A percentile compares a stretch with the other conserved stretches of the same genome.
phyloP scores from a whole-genome alignment of 2,797 vertebrate species.

The Sphenopsis melanotis region DNA sequence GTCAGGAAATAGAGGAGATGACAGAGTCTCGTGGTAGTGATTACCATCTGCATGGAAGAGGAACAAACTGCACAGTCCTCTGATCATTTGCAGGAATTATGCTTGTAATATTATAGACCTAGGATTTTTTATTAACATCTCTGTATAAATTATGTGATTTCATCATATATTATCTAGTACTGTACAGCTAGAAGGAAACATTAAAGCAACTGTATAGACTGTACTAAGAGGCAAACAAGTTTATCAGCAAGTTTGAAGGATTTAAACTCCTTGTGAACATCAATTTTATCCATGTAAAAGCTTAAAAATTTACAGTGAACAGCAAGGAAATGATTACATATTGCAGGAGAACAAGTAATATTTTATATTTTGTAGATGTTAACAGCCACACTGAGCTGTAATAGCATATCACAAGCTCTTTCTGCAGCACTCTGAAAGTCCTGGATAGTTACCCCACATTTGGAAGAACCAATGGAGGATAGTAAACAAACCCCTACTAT shows the following conservation, averaged over 20 bases:
- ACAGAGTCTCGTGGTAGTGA: background rate
- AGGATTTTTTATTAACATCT: background rate
- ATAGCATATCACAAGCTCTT: fast-evolving
- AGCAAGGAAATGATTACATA: background rate
- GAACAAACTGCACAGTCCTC: background rate
- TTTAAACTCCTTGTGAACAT: background rate
- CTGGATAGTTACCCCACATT: background rate
- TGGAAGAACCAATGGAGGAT: background rate
- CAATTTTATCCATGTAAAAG: background rate
- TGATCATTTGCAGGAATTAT: background rate
- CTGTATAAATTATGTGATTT: background rate
- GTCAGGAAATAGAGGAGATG: background rate
- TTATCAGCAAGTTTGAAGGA: background rate
- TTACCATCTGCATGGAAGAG: background rate
- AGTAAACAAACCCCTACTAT: background rate
- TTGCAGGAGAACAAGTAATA: background rate
- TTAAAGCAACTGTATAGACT: background rate
- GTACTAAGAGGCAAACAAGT: background rate
- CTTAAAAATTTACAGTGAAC: background rate
- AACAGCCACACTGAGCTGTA: background rate
- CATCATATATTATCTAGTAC: background rate
- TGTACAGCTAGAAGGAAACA: background rate
- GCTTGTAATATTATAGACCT: fast-evolving
- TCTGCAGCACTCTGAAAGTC: background rate
- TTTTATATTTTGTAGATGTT: background rate